Evolutionary conservation across 1,140 invertebrate genomes (phyloP).

Genomic region (Vollenhovia emeryi): DNA sequence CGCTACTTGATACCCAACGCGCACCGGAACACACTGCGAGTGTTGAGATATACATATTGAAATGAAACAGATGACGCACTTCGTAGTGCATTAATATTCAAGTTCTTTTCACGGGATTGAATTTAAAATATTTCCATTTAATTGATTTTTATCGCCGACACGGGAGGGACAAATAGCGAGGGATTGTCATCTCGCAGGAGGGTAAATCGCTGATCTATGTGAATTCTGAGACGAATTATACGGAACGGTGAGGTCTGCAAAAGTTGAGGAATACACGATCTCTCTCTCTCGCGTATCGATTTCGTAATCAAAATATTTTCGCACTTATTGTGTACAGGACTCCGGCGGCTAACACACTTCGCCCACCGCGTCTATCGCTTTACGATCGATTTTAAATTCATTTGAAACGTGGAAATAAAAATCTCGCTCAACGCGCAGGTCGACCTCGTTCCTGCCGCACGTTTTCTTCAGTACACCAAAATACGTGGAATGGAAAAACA

Average conservation of each 20-base stretch:
- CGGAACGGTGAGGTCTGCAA: not conserved
- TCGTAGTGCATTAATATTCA: slow-evolving; percentile 1
- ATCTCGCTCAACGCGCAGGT: slow-evolving; percentile 26
- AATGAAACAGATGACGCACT: not conserved
- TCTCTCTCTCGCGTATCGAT: not conserved
- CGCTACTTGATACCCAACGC: slow-evolving; percentile 41
- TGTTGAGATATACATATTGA: not conserved
- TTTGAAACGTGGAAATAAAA: slow-evolving; percentile 41
- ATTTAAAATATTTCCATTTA: not conserved
- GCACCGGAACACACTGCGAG: not conserved
- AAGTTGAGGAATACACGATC: not conserved
- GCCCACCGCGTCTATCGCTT: not conserved
- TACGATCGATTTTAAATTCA: slow-evolving; percentile 33
- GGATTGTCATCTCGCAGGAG: not conserved
- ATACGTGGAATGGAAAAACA: slow-evolving; percentile 52
- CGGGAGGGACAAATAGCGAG: not conserved
- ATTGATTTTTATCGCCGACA: not conserved
- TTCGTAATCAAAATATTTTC: not conserved
- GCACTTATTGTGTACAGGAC: slow-evolving; percentile 5
- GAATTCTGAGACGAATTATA: not conserved
- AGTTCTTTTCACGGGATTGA: not conserved
- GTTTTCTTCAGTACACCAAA: slow-evolving; percentile 53
- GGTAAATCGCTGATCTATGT: not conserved
- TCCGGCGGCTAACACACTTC: slow-evolving; percentile 2
- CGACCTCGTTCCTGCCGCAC: slow-evolving; percentile 32